A percentile compares a stretch with the other conserved stretches of the same genome.
Evolutionary conservation across 2,113 vertebrate species (phyloP).

Genomic region (Pseudonaja textilis): DNA sequence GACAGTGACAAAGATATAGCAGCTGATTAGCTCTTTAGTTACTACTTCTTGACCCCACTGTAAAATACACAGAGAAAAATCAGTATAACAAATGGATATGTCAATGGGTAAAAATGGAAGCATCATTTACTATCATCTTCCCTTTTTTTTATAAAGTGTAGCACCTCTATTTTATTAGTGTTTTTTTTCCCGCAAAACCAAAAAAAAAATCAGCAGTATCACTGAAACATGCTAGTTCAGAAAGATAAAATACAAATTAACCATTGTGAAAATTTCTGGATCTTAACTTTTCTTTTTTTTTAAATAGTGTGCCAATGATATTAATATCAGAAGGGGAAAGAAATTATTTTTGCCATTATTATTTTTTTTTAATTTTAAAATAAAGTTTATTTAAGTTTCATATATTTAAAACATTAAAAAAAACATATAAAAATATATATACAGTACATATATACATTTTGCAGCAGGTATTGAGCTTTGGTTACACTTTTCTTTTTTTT

Average conservation of each 20-base stretch:
- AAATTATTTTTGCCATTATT: background rate
- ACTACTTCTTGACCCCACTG: background rate
- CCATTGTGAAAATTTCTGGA: slow-evolving; percentile 11
- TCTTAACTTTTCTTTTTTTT: slow-evolving; percentile 26
- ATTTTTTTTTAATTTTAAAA: too few relatives aligned
- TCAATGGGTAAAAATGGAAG: slow-evolving; percentile 9
- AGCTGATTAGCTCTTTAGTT: slow-evolving; percentile 17
- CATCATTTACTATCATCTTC: background rate
- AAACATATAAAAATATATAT: too few relatives aligned
- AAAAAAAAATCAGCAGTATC: slow-evolving; percentile 33
- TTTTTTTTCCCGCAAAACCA: slow-evolving; percentile 18
- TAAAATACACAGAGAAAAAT: background rate
- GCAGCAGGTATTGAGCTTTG: too few relatives aligned
- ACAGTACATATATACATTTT: too few relatives aligned
- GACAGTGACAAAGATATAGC: slow-evolving; percentile 19
- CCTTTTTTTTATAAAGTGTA: slow-evolving; percentile 21
- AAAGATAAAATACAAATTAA: slow-evolving; percentile 53
- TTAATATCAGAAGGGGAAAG: background rate
- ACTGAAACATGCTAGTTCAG: background rate
- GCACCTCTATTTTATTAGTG: slow-evolving; percentile 1
- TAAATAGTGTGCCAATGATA: background rate
- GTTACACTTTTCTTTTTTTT: too few relatives aligned
- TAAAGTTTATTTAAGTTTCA: too few relatives aligned
- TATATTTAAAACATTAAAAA: too few relatives aligned
- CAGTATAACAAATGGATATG: background rate